Conservation (phyloP, 2,888 invertebrate species). For the Spodoptera littoralis region DNA sequence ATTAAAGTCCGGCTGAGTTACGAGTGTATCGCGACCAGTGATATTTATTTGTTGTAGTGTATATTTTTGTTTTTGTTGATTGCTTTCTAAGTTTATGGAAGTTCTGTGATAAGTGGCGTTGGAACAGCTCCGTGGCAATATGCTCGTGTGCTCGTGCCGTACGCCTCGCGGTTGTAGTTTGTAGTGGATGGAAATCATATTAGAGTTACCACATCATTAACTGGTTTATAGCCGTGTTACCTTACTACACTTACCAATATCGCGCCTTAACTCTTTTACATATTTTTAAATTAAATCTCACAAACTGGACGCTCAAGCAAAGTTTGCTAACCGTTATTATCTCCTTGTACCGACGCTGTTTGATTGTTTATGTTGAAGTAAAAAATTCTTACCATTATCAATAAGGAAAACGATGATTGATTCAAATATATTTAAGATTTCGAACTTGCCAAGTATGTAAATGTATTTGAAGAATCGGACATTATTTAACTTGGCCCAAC, state of each 20-base stretch:
- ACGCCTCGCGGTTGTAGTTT: constrained; percentile 39
- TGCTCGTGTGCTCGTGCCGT: constrained; percentile 65
- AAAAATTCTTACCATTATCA: constrained; percentile 33
- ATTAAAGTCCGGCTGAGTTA: constrained; percentile 61
- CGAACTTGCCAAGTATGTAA: constrained; percentile 59
- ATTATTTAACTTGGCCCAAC: constrained; percentile 77
- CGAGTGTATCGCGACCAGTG: constrained; percentile 59
- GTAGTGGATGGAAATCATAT: constrained; percentile 70
- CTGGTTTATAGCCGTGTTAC: constrained; percentile 73
- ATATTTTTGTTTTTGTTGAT: constrained; percentile 69
- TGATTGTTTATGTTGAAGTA: constrained; percentile 24
- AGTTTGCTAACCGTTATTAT: constrained; percentile 21
- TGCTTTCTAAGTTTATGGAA: constrained; percentile 75
- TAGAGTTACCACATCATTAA: constrained; percentile 75
- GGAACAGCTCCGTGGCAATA: constrained; percentile 65
- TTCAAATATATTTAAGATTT: constrained; percentile 51
- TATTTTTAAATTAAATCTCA: constrained; percentile 35
- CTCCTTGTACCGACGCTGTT: constrained; percentile 18
- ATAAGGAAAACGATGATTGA: constrained; percentile 56
- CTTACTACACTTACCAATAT: constrained; percentile 51
- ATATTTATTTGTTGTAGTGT: constrained; percentile 64
- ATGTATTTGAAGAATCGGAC: constrained; percentile 69
- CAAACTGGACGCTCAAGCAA: constrained; percentile 12
- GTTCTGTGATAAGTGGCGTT: constrained; percentile 70
- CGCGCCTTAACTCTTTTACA: constrained; percentile 35